These are phyloP conservation scores for Aleiodes alternator DNA, from an alignment of 2,888 invertebrate genomes.

Conservation along the genomic window DNA sequence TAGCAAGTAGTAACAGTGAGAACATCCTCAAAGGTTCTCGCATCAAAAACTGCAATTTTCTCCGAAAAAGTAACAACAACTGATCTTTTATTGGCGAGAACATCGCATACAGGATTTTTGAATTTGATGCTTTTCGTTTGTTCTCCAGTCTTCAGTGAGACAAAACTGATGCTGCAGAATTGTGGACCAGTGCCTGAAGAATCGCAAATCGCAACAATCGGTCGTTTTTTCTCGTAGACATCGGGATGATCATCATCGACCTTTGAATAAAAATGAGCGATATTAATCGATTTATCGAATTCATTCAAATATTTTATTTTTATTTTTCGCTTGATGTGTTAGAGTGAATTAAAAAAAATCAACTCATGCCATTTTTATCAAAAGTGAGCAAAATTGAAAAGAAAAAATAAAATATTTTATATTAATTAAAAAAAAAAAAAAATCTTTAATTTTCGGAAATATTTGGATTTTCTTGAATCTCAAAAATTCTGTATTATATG, in stretches of 20 bases:
- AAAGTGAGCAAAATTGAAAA: too few species aligned
- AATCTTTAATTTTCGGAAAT: too few species aligned
- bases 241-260: conserved; percentile 79
- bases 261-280: conserved; percentile 56
- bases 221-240: conserved; percentile 86
- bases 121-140: conserved; percentile 94
- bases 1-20: conserved; percentile 93
- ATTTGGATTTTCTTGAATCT: too few species aligned
- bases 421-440: too few species aligned
- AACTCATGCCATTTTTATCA: too few species aligned
- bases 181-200: conserved; percentile 86
- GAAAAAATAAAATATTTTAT: too few species aligned
- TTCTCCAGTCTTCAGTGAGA: conserved; percentile 89
- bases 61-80: conserved; percentile 93
- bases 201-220: conserved; percentile 93
- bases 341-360: too few species aligned
- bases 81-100: conserved; percentile 91
- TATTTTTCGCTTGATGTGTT: too few species aligned
- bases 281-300: too few species aligned
- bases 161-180: conserved; percentile 88
- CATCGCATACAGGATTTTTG: conserved; percentile 91
- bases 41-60: conserved; percentile 93
- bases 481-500: too few species aligned
- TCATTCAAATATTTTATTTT: too few species aligned
- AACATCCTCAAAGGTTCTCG: conserved; percentile 90